Percentiles rank a stretch among this genome's conserved stretches.
Evolutionary conservation across 2,113 vertebrate genomes (phyloP).

Genomic region (Syngnathus typhle): DNA sequence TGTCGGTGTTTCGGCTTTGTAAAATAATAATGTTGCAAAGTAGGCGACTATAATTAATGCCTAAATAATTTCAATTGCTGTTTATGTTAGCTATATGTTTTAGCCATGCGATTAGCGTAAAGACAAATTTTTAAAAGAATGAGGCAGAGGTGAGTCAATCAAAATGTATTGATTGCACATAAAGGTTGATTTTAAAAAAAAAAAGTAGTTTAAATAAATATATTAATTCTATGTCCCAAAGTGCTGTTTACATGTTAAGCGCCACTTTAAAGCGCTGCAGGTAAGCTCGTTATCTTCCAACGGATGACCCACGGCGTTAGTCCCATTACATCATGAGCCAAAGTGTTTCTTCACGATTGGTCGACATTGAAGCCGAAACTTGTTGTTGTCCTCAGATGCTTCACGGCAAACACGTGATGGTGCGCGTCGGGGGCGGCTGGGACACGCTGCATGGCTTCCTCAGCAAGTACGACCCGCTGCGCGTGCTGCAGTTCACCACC

Average conservation of each 20-base stretch:
- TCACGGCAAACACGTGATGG: slow-evolving; percentile 98
- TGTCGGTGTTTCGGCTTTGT: not conserved
- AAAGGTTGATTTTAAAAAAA: too few relatives aligned
- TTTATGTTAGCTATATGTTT: not conserved
- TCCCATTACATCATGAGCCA: slow-evolving; percentile 40
- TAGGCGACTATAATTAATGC: not conserved
- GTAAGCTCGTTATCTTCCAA: slow-evolving; percentile 42
- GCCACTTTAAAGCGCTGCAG: not conserved
- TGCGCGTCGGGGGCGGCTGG: slow-evolving; percentile 97
- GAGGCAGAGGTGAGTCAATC: too few relatives aligned
- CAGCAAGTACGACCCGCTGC: slow-evolving; percentile 88
- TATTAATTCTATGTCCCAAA: not conserved
- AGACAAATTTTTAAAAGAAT: too few relatives aligned
- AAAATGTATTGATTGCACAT: too few relatives aligned
- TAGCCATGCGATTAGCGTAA: too few relatives aligned
- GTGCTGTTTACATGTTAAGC: not conserved
- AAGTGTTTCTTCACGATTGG: not conserved
- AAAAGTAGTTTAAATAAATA: too few relatives aligned
- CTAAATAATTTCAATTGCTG: not conserved
- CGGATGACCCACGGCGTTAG: not conserved
- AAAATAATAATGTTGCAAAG: not conserved
- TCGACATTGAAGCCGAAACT: not conserved
- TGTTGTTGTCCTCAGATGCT: slow-evolving; percentile 79
- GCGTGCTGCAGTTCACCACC: slow-evolving; percentile 91
- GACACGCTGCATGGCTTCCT: slow-evolving; percentile 96